A percentile compares a stretch with the other conserved stretches of the same genome.
These are phyloP conservation scores for Synergus gifuensis DNA, from an alignment of 2,888 invertebrate species.

Conservation along the genomic window DNA sequence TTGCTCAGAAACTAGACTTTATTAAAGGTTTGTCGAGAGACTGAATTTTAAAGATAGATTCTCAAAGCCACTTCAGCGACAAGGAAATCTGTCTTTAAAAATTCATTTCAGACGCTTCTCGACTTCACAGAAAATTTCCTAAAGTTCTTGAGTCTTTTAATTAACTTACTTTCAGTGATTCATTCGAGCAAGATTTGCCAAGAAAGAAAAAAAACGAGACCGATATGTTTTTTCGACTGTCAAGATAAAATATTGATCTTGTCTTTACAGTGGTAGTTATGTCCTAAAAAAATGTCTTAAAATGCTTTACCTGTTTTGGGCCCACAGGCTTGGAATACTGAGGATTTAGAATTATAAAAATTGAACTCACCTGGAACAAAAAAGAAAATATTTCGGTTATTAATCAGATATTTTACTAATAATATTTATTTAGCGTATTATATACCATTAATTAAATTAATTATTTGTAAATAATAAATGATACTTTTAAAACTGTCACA, in stretches of 20 bases:
- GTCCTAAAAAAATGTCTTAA: too few relatives aligned
- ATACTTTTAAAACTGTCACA: too few relatives aligned
- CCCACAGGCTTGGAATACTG: neutral
- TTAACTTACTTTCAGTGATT: neutral
- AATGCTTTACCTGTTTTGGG: neutral
- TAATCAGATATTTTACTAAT: neutral
- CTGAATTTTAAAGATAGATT: slow-evolving; percentile 13
- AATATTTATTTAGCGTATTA: too few relatives aligned
- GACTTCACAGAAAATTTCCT: neutral
- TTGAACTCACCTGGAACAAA: neutral
- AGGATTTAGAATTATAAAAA: neutral
- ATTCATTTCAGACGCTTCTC: slow-evolving; percentile 8
- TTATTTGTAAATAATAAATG: too few relatives aligned
- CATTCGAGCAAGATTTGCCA: too few relatives aligned
- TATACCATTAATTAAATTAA: too few relatives aligned
- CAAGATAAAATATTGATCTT: too few relatives aligned
- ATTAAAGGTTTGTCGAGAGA: slow-evolving; percentile 22
- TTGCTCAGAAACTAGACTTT: slow-evolving; percentile 20
- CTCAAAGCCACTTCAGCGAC: slow-evolving; percentile 6
- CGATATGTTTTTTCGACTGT: too few relatives aligned
- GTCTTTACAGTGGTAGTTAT: too few relatives aligned
- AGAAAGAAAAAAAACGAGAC: too few relatives aligned
- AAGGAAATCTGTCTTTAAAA: slow-evolving; percentile 5
- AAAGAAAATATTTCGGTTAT: neutral
- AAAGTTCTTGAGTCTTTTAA: neutral